A percentile compares a stretch with the other conserved stretches of the same genome.
phyloP scores from a whole-genome alignment of 2,797 vertebrate species.

The Nannoperca obscura region DNA sequence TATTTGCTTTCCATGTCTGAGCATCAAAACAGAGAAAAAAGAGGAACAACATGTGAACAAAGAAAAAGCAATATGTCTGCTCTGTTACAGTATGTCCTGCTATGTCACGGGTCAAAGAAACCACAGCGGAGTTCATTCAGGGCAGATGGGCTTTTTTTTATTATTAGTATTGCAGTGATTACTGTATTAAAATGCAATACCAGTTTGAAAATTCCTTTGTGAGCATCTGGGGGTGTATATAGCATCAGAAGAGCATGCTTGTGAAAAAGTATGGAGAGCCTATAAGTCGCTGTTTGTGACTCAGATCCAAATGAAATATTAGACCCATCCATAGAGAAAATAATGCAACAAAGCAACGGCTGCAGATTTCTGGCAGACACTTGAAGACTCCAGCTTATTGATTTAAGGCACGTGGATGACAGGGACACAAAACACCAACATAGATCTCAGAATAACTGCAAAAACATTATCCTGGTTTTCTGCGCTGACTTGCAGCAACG shows the following conservation, averaged over 20 bases:
- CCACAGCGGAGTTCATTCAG: conserved; percentile 34
- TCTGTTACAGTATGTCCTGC: conserved; percentile 38
- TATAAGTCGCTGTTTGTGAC: conserved; percentile 37
- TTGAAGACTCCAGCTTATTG: background rate
- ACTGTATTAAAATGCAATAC: conserved; percentile 66
- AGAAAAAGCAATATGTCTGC: conserved; percentile 79
- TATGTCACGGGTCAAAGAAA: conserved; percentile 43
- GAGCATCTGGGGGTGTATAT: conserved; percentile 60
- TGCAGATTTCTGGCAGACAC: conserved; percentile 6
- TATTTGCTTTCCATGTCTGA: conserved; percentile 75
- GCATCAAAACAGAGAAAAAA: conserved; percentile 55
- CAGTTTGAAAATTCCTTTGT: conserved; percentile 44
- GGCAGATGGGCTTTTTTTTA: conserved; percentile 44
- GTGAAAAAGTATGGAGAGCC: conserved; percentile 54
- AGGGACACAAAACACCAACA: conserved; percentile 39
- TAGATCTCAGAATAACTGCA: background rate
- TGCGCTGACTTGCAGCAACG: background rate
- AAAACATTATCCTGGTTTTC: background rate
- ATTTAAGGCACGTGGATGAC: conserved; percentile 30
- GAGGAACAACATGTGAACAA: conserved; percentile 62
- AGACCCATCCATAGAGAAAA: background rate
- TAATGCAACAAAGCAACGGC: conserved; percentile 4
- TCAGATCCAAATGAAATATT: conserved; percentile 23
- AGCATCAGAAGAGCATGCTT: conserved; percentile 70
- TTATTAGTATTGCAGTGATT: conserved; percentile 70